Evolutionary conservation across 1,140 invertebrate genomes (phyloP), one percentile per base, ranked within the genome.

Genomic region (Hesperophylax magnus): DNA sequence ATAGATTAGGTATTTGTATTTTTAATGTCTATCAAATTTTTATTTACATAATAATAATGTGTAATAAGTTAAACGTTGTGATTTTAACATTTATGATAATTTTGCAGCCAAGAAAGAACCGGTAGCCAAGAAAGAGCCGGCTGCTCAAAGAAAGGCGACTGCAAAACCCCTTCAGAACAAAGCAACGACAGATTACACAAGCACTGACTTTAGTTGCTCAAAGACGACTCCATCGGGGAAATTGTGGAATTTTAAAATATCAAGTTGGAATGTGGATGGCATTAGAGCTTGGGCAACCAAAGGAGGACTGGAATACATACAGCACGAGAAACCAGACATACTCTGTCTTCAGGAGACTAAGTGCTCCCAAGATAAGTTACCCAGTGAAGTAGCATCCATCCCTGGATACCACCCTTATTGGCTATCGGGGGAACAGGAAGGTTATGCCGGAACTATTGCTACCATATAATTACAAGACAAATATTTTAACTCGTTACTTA

Each of bases 391-490:
- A 11, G 86, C 86, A 63, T 92, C 95, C 84, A 85, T 98, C 24
- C 89, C 93, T 2, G 96, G 94, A 31, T 99, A 99, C 87, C 92
- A 97, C 84, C 91, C 91, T 0, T 98, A 97, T 87, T 98, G 95
- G 93, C 86, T 93, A 63, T 91, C 92, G 54, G 96, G 95, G 85
- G 93, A 95, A 7, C 95, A 95, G 85, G 92, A 95, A 84, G 98
- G 98, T 1, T 98, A 99, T 89, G 95, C 97, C 56, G 98, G 98
- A n/a, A n/a, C n/a, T n/a, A n/a, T n/a, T n/a, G n/a, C n/a, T n/a
- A n/a, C n/a, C n/a, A n/a, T n/a, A n/a, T n/a, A n/a, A n/a, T n/a
- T n/a, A n/a, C n/a, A n/a, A n/a, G n/a, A n/a, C n/a, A n/a, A n/a
- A n/a, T n/a, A n/a, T n/a, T n/a, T n/a, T n/a, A n/a, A n/a, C n/a